phyloP scores from a whole-genome alignment of 1,140 invertebrate genomes.

The Drosophila pachea region DNA sequence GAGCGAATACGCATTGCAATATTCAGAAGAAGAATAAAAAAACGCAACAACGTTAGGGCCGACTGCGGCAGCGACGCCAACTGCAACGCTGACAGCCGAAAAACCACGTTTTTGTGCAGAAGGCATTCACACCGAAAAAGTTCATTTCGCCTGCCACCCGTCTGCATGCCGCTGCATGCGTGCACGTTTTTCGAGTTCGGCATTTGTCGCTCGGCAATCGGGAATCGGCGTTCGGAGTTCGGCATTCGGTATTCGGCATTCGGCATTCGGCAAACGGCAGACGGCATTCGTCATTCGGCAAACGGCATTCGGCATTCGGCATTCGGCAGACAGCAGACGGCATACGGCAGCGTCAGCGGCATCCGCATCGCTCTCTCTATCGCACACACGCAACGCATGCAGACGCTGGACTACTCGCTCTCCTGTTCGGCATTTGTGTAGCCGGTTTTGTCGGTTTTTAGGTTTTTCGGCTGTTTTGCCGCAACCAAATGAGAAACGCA shows the following conservation, averaged over 20 bases:
- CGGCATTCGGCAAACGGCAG: not conserved
- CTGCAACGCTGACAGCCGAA: constrained; percentile 46
- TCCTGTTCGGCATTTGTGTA: constrained; percentile 13
- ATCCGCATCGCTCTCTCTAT: constrained; percentile 20
- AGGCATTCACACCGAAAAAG: constrained; percentile 72
- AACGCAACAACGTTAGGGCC: constrained; percentile 14
- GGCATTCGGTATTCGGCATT: constrained; percentile 8
- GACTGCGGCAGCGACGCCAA: constrained; percentile 19
- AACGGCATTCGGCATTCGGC: not conserved
- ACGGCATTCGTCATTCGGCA: constrained; percentile 1
- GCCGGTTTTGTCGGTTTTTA: constrained; percentile 36
- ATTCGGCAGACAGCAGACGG: not conserved
- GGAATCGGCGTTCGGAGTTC: not conserved
- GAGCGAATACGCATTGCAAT: constrained; percentile 36
- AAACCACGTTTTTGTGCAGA: constrained; percentile 76
- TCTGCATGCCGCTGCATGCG: constrained; percentile 59
- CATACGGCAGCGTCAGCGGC: constrained; percentile 11
- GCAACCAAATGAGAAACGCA: constrained; percentile 34
- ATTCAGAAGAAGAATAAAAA: constrained; percentile 7
- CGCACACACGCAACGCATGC: not conserved
- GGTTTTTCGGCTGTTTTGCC: constrained; percentile 39
- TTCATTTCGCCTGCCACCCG: constrained; percentile 37
- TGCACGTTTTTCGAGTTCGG: constrained; percentile 54
- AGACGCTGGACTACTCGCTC: not conserved
- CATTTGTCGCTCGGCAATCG: constrained; percentile 25